These are phyloP conservation scores for Phainopepla nitens DNA, from an alignment of 2,113 vertebrate species.

Conservation along the genomic window DNA sequence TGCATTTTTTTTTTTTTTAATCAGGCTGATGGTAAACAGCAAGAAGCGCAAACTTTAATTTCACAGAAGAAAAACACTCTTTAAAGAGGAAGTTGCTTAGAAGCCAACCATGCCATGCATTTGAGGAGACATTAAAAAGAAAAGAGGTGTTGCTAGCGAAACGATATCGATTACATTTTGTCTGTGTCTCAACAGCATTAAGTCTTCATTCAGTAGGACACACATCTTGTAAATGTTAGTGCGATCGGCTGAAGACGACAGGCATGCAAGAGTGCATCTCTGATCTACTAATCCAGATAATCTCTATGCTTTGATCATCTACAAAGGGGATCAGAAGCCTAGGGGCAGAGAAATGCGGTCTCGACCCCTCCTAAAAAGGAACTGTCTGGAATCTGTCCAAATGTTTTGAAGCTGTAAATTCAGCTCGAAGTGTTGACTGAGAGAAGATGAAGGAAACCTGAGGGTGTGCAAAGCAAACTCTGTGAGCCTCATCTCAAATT, in stretches of 20 bases:
- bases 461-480: neutral
- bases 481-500: neutral
- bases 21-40: neutral
- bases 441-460: neutral
- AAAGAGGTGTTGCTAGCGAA: neutral
- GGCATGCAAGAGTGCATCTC: neutral
- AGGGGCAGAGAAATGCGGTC: neutral
- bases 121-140: neutral
- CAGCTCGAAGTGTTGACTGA: neutral
- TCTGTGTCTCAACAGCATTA: neutral
- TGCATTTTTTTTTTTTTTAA: neutral
- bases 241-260: fast-evolving
- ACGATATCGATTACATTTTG: neutral
- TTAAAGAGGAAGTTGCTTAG: neutral
- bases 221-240: neutral
- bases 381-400: neutral
- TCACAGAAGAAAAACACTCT: neutral
- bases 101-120: neutral
- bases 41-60: neutral
- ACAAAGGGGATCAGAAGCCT: fast-evolving
- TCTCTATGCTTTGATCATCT: neutral
- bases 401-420: neutral
- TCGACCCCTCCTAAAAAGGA: neutral
- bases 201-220: neutral
- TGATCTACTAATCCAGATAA: neutral